Conservation (phyloP, 2,888 invertebrate species). For the Phalangium opilio region DNA sequence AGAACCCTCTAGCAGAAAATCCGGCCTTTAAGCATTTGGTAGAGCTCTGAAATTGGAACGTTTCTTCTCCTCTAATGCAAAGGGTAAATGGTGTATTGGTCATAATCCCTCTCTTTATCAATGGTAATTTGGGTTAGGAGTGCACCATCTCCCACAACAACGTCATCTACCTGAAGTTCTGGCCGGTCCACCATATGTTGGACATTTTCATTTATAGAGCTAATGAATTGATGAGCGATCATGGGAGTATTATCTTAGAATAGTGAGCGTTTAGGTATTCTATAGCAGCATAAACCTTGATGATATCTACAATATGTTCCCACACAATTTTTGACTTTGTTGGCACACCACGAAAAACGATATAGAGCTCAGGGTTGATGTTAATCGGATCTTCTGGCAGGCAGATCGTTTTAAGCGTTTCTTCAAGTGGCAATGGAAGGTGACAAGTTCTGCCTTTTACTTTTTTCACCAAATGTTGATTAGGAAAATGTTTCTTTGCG, state of each 20-base stretch:
- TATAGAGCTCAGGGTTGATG: slow-evolving; percentile 1
- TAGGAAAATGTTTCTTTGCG: not conserved
- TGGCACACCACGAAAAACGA: not conserved
- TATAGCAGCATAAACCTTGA: not conserved
- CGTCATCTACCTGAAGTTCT: no score
- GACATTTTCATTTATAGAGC: no score
- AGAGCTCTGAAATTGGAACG: no score
- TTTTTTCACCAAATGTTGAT: slow-evolving; percentile 1
- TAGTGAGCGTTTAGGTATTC: not conserved
- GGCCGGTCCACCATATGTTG: no score
- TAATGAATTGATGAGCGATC: not conserved
- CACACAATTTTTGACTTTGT: not conserved
- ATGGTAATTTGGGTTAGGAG: no score
- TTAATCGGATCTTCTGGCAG: not conserved
- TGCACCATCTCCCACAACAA: not conserved
- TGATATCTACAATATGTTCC: slow-evolving; percentile 1
- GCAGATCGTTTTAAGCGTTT: not conserved
- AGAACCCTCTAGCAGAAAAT: no score
- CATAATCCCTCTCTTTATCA: not conserved
- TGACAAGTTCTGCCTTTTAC: slow-evolving; percentile 1
- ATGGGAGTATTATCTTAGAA: not conserved
- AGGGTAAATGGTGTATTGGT: not conserved
- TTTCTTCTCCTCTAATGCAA: not conserved
- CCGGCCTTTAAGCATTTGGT: slow-evolving; percentile 1
- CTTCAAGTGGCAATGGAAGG: slow-evolving; percentile 2